Evolutionary conservation across 64 coral and sea anemone genomes (phyloP).

Genomic region (Dendrophyllia cribrosa): DNA sequence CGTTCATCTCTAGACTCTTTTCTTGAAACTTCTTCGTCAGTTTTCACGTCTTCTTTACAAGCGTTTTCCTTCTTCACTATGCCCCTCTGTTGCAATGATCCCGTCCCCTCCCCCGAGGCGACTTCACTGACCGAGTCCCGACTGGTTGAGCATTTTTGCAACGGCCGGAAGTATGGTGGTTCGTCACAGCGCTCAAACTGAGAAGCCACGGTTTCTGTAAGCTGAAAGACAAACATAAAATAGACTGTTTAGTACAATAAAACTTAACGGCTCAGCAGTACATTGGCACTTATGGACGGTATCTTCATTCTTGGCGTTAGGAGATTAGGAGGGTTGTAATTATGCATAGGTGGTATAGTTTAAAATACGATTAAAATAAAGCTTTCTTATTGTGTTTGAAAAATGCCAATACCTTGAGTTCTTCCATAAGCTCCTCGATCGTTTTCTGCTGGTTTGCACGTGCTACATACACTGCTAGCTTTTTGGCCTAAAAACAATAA

Average conservation of each 20-base stretch:
- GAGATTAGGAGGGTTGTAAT: too few species aligned
- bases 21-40: conserved; percentile 38
- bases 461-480: conserved; percentile 91
- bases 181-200: conserved; percentile 99
- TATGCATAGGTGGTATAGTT: too few species aligned
- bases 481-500: conserved; percentile 87
- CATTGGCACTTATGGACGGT: too few species aligned
- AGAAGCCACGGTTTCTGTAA: conserved; percentile 96
- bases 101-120: not conserved
- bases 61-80: not conserved
- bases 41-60: conserved; percentile 36
- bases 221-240: conserved; percentile 41
- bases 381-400: too few species aligned
- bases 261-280: too few species aligned
- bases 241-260: too few species aligned
- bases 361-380: too few species aligned
- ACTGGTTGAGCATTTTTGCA: conserved; percentile 82
- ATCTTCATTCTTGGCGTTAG: too few species aligned
- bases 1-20: conserved; percentile 47
- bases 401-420: conserved; percentile 76
- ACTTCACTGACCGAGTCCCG: conserved; percentile 80
- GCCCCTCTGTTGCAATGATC: not conserved
- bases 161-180: conserved; percentile 79
- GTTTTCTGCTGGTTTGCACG: conserved; percentile 87
- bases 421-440: conserved; percentile 94